Base-by-base conservation (phyloP, 2,888 invertebrate genomes). In the Ichneumon xanthorius region DNA sequence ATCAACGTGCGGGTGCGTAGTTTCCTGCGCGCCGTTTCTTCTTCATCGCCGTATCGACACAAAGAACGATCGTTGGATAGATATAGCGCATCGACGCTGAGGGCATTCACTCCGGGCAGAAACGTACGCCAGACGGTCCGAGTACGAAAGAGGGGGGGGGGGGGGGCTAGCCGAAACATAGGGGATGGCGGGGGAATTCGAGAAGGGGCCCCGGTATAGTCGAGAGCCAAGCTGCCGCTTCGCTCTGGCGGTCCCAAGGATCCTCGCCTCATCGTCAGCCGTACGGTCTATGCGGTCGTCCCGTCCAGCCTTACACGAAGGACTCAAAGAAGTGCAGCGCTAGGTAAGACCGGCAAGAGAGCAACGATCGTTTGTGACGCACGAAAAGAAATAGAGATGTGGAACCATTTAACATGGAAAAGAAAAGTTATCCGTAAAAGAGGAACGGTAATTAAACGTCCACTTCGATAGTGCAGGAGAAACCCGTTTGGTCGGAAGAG, bases 81-180 rank as follows among this genome's bases (percentile, higher is more conserved):
- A 85, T 82, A 82, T 71, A 65, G 65, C n/a, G 72, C 87, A 87
- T 87, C 85, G 87, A 86, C 84, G 85, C 82, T 48, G 84, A 86
- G 86, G 86, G 86, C 87, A 86, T 87, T 87, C 85, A 87, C 86
- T 72, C 76, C 68, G 26, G 80, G 71, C 79, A 68, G 67, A 75
- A 80, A 79, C 70, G 84, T 71, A 83, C 80, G 88, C 86, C 87
- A 86, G 87, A 87, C 86, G 88, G 86, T 85, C 80, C 76, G 68
- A 84, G 71, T 73, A 53, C 68, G 80, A 78, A 88, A 88, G 89
- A 87, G 30, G 70, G 53, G 71, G 63, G n/a, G 65, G 45, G 53
- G 40, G 14, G 53, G 37, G 65, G 33, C 72, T 80, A 53, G 73
- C 65, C 65, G 65, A 63, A 37, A n/a, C 45, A 71, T 6, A 9